Evolutionary conservation across 2,888 invertebrate genomes (phyloP), one percentile per base, ranked within the genome.

Genomic region (Antheraea yamamai): DNA sequence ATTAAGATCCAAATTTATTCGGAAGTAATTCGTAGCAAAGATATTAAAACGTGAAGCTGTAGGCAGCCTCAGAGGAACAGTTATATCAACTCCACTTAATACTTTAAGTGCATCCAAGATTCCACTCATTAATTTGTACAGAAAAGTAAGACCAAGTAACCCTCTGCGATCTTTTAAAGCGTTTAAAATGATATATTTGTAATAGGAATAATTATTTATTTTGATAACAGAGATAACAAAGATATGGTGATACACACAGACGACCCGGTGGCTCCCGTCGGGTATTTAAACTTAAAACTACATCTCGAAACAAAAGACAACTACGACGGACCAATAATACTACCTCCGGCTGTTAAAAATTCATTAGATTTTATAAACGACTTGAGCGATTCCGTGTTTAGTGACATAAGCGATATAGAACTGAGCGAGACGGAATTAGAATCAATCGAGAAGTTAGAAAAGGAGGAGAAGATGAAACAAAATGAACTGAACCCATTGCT

Each of bases 251-350:
- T 98, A 81, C 98, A 98, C 89, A 97, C 99, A 35, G 97, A 98
- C 84, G 98, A 99, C 95, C 97, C 98, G 3, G 97, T 99, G 86
- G 98, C 99, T 51, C 98, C 99, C 12, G 99, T 99, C 75, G 99
- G 98, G 55, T 99, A 98, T 91, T 95, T 99, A 76, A 98, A 98
- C 91, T 96, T 99, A 82, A 97, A 97, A 91, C 92, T 99, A 78
- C 97, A 97, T 84, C 95, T 99, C 84, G 97, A 97, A 92, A 88
- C 95, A 74, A 97, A 97, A 91, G 92, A 96, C 30, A 93, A 94
- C 74, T 87, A 86, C 75, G 87, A 88, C 66, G 88, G 91, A 83
- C 88, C 89, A 78, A 84, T 87, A 30, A 87, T 87, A 83, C 88
- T 93, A 87, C 94, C 93, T 83, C 91, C 91, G 64, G 92, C 89